Percentiles rank a stretch among this genome's conserved stretches.
phyloP scores from a whole-genome alignment of 2,113 vertebrate species.

The Mungos mungo region DNA sequence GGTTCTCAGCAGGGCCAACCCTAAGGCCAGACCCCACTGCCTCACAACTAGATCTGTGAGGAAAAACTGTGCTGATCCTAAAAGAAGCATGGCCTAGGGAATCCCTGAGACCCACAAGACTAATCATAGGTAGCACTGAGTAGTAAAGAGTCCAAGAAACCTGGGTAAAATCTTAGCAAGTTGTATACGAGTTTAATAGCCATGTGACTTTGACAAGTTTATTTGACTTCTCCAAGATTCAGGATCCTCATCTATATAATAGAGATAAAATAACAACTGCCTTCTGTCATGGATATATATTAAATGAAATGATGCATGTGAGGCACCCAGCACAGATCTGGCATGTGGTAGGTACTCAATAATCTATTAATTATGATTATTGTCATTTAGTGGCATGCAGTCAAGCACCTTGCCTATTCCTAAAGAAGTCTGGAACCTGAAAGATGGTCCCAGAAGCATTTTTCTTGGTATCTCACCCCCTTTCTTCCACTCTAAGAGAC shows the following conservation, averaged over 20 bases:
- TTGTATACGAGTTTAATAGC: not conserved
- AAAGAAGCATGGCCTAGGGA: not conserved
- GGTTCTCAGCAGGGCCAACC: not conserved
- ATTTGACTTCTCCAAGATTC: not conserved
- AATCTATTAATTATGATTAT: not conserved
- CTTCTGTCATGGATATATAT: not conserved
- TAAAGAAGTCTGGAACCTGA: not conserved
- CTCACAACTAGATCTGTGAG: not conserved
- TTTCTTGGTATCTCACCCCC: not conserved
- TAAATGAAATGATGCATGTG: not conserved
- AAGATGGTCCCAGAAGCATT: not conserved
- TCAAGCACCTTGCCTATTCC: not conserved
- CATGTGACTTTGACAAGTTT: not conserved
- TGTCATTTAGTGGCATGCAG: not conserved
- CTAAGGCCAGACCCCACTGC: not conserved
- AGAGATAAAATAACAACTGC: not conserved
- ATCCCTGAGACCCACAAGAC: not conserved
- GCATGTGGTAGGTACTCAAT: not conserved
- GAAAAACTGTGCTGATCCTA: not conserved
- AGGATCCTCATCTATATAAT: not conserved
- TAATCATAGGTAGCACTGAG: not conserved
- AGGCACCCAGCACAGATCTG: not conserved
- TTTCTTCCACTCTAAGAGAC: not conserved
- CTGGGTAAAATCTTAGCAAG: not conserved
- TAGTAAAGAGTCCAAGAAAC: not conserved